Percentiles rank a stretch among this genome's conserved stretches.
These are phyloP conservation scores for Willowsia nigromaculata DNA, from an alignment of 2,888 invertebrate genomes.

Conservation along the genomic window DNA sequence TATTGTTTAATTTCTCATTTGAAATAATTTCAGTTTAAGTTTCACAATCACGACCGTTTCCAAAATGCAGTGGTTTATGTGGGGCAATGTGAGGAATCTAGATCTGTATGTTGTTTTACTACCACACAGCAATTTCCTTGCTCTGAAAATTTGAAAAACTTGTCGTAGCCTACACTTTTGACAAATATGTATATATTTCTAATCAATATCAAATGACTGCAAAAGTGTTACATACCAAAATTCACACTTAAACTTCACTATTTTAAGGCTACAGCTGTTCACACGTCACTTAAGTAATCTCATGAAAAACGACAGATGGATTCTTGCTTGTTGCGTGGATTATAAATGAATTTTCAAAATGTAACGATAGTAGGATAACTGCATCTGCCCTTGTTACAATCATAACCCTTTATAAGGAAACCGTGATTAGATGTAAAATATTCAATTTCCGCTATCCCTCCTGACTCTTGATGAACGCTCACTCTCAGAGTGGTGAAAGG, in stretches of 20 bases:
- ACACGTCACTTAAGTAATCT: not conserved
- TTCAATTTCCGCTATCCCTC: not conserved
- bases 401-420: not conserved
- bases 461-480: not conserved
- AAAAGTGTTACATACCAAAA: not conserved
- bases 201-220: not conserved
- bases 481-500: not conserved
- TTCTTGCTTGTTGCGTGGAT: not conserved
- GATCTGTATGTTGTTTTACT: too few relatives aligned
- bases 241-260: not conserved
- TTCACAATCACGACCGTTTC: too few relatives aligned
- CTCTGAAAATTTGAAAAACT: too few relatives aligned
- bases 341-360: not conserved
- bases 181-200: too few relatives aligned
- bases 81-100: too few relatives aligned
- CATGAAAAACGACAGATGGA: constrained; percentile 56
- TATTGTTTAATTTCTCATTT: too few relatives aligned
- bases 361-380: not conserved
- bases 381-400: constrained; percentile 4
- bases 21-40: too few relatives aligned
- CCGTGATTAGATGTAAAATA: not conserved
- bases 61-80: too few relatives aligned
- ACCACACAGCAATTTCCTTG: too few relatives aligned
- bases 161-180: too few relatives aligned
- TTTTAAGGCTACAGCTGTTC: constrained; percentile 13